These are phyloP conservation scores for Lathronympha strigana DNA, from an alignment of 2,888 invertebrate species.

Conservation along the genomic window DNA sequence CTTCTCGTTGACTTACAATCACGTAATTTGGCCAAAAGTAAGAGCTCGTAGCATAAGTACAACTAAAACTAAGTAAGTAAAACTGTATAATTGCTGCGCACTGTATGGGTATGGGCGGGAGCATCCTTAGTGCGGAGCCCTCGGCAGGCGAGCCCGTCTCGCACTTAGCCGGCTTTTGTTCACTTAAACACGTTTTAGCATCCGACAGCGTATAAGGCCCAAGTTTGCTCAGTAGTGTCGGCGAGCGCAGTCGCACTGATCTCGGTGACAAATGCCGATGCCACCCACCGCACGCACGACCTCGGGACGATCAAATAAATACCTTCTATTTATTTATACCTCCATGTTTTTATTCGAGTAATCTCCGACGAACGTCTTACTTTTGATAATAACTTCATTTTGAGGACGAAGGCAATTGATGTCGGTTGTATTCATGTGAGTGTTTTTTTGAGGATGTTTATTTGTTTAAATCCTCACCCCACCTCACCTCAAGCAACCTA, in stretches of 20 bases:
- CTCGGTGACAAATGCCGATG: slow-evolving; percentile 76
- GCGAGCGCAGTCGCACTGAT: slow-evolving; percentile 36
- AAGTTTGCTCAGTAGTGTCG: slow-evolving; percentile 18
- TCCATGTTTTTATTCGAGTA: slow-evolving; percentile 61
- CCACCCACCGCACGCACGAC: slow-evolving; percentile 78
- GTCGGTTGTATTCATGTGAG: background rate
- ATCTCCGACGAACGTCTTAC: slow-evolving; percentile 52
- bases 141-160: too few species aligned
- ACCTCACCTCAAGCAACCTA: too few species aligned
- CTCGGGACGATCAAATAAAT: slow-evolving; percentile 68
- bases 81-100: too few species aligned
- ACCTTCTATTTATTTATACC: slow-evolving; percentile 61
- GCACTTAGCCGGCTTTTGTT: too few species aligned
- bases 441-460: background rate
- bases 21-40: too few species aligned
- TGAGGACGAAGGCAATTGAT: slow-evolving; percentile 27
- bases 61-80: too few species aligned
- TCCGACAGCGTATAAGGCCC: background rate
- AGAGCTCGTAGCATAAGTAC: too few species aligned
- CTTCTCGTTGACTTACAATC: too few species aligned
- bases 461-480: background rate
- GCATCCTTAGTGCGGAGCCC: too few species aligned
- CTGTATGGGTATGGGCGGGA: too few species aligned
- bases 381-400: slow-evolving; percentile 45
- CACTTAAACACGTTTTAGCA: background rate